Evolutionary conservation across 2,113 vertebrate species (phyloP), one percentile per base, ranked within the genome.

Genomic region (Cololabis saira): DNA sequence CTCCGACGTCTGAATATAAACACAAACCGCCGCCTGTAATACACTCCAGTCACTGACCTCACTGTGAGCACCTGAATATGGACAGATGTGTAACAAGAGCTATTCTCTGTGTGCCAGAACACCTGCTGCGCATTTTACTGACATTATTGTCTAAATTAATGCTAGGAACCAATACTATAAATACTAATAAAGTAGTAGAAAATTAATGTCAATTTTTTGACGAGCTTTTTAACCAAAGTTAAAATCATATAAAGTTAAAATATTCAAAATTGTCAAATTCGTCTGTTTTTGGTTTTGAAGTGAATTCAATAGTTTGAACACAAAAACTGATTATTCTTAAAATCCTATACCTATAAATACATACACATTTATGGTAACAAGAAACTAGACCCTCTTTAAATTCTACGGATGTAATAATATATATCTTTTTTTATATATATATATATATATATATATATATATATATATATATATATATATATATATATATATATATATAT

Each of bases 1-100:
- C 69, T 81, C 54, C 15, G 16, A 66, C 78, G 52, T 55, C 65
- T 47, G 17, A 18, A 18, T 17, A 9, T 3, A 9, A 8, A 75
- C 21, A 21, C 71, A 88, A 82, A 82, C 67, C 45, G 43, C 81
- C 72, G 57, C 52, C 74, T 64, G 64, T 58, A 74, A 74, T 81
- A 64, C 33, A 56, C 69, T 40, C 19, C 55, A 22, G 27, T 66
- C 78, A 76, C 85, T 58, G 10, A 37, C 6, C 33, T 11, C 10
- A 11, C 33, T 7, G 33, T 37, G 33, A 68, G 51, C 67, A 57
- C 21, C 43, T 11, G 50, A 53, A 74, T 21, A 12, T 75, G 72
- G 65, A 71, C 72, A 82, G 79, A 82, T 83, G 78, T 66, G 66
- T 33, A 48, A 75, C 24, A 61, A 73, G 81, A 72, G 51, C 50